Evolutionary conservation across 2,797 vertebrate genomes (phyloP), one percentile per base, ranked within the genome.

Genomic region (Danio kyathit): DNA sequence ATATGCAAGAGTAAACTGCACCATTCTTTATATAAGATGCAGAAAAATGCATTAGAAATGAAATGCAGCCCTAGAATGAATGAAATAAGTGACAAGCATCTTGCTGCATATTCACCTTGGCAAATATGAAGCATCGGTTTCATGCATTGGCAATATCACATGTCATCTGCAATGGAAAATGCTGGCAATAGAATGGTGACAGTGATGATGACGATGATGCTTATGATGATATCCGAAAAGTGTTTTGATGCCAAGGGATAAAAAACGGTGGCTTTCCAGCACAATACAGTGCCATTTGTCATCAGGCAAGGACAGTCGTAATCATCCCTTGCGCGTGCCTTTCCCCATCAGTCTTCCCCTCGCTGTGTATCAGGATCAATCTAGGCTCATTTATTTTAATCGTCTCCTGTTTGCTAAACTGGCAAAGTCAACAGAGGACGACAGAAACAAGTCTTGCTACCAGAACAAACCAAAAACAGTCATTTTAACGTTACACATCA

Each of bases 331-430:
- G 90, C 87, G 80, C 93, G 90, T 89, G 86, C 91, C 90, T 91
- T 80, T 86, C 82, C 71, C 89, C 94, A 95, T 96, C 93, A 91
- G 86, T 96, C 93, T 96, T 94, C 89, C 57, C 83, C 82, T 89
- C 66, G 86, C 88, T 82, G 82, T 88, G 85, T 92, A 95, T 94
- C 94, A 91, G 91, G 92, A 95, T 91, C 91, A 93, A 94, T 95
- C 94, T 93, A 78, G 89, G 74, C 91, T 94, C 92, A 85, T 96
- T 96, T 95, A 91, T 96, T 95, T 94, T 94, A 96, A 94, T 93
- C 83, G 69, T 88, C 88, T 90, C 88, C 89, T 94, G 90, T 94
- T 95, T 94, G 79, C 86, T 86, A 91, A 92, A 92, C 90, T 90
- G 89, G 84, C 90, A 93, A 93, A 93, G 93, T 94, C 91, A 92